Percentiles rank a stretch among this genome's conserved stretches.
Evolutionary conservation across 1,140 invertebrate species (phyloP).

Genomic region (Brachionus plicatilis): DNA sequence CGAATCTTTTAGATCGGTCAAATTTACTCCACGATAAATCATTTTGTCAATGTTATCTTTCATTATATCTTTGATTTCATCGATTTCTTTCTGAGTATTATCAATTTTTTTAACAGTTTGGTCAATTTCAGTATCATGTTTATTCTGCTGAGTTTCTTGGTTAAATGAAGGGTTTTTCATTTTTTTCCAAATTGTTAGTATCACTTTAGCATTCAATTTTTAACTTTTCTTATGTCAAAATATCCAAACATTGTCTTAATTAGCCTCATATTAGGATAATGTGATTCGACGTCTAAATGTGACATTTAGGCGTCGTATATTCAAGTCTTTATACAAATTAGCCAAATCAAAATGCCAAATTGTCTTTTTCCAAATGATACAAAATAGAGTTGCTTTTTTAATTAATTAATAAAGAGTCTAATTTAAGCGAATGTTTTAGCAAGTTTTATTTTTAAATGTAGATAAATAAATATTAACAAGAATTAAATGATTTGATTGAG

Average conservation of each 20-base stretch:
- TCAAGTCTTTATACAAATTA: neutral
- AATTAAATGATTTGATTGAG: no score
- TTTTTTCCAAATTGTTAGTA: neutral
- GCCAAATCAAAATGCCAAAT: neutral
- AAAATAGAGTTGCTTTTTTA: neutral
- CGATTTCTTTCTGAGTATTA: neutral
- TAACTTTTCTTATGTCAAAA: neutral
- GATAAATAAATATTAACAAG: no score
- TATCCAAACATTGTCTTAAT: neutral
- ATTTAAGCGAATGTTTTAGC: no score
- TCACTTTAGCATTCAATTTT: neutral
- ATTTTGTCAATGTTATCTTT: conserved; percentile 31
- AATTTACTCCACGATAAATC: neutral
- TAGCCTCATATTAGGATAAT: neutral
- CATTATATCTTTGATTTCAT: conserved; percentile 14
- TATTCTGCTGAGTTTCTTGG: neutral
- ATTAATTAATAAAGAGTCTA: neutral
- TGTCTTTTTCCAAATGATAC: neutral
- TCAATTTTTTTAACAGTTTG: neutral
- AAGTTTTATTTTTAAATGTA: no score
- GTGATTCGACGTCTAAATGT: neutral
- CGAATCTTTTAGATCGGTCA: neutral
- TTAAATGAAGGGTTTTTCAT: neutral
- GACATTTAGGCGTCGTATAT: neutral
- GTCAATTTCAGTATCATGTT: neutral